A percentile compares a stretch with the other conserved stretches of the same genome.
Conservation (phyloP, 2,113 vertebrate genomes). For the Lonchura striata region DNA sequence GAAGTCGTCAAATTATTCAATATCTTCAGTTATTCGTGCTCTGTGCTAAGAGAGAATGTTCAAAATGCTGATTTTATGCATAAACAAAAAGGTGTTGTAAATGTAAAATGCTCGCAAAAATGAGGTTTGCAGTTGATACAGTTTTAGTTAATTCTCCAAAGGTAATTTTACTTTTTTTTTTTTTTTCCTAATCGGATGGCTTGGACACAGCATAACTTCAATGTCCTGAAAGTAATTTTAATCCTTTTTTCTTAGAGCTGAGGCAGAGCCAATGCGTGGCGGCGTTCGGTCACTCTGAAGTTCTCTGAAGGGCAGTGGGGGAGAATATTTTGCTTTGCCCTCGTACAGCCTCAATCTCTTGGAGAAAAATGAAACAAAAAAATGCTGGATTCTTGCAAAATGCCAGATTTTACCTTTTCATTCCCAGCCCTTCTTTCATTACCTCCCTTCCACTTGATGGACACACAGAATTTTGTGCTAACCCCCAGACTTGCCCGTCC, state of each 20-base stretch:
- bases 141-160: conserved; percentile 28
- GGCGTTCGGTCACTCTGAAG: neutral
- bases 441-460: neutral
- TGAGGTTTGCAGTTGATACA: neutral
- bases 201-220: conserved; percentile 35
- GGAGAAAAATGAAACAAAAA: neutral
- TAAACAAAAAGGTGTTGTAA: neutral
- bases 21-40: neutral
- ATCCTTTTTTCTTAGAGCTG: conserved; percentile 43
- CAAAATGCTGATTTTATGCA: neutral
- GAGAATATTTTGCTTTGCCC: conserved; percentile 39
- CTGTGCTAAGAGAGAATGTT: neutral
- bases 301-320: conserved; percentile 12
- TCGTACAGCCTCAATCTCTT: neutral
- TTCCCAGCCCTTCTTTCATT: no score
- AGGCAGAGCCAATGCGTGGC: conserved; percentile 16
- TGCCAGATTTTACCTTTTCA: no score
- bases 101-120: conserved; percentile 1
- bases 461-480: neutral
- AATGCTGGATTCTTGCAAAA: neutral
- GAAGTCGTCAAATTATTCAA: neutral
- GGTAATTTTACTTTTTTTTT: conserved; percentile 4
- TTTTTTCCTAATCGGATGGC: neutral
- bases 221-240: conserved; percentile 19
- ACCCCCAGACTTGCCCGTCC: neutral